Conservation (phyloP, 2,113 vertebrate genomes). For the Benitochromis conjunctus region DNA sequence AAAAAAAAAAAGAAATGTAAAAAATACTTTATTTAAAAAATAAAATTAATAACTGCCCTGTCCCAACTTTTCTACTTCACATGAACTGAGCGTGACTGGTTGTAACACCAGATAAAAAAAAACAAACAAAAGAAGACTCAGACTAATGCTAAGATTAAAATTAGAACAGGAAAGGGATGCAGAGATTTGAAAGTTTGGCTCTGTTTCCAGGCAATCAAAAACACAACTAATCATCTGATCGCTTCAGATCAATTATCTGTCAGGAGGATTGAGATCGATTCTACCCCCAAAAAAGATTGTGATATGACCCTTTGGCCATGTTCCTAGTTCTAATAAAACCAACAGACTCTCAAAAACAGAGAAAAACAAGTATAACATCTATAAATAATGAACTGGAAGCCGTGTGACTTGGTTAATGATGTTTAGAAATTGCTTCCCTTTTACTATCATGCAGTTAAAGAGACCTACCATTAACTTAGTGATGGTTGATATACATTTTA, state of each 20-base stretch:
- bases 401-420: neutral
- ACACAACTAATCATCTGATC: neutral
- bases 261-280: neutral
- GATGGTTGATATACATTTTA: neutral
- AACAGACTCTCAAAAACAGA: neutral
- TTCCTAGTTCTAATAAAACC: neutral
- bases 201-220: neutral
- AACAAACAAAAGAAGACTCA: neutral
- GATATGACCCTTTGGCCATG: neutral
- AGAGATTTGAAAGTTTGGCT: neutral
- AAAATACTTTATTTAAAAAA: neutral
- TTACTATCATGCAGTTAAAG: neutral
- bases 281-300: rapidly evolving
- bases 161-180: neutral
- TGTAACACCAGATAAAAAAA: neutral
- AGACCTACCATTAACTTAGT: neutral
- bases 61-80: neutral
- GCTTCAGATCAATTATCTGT: neutral
- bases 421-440: neutral
- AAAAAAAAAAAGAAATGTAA: neutral
- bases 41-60: neutral
- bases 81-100: neutral
- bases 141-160: neutral
- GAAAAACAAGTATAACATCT: neutral
- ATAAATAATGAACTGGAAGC: neutral